Conservation (phyloP, 2,797 vertebrate genomes). For the Oreonectes daqikongensis region DNA sequence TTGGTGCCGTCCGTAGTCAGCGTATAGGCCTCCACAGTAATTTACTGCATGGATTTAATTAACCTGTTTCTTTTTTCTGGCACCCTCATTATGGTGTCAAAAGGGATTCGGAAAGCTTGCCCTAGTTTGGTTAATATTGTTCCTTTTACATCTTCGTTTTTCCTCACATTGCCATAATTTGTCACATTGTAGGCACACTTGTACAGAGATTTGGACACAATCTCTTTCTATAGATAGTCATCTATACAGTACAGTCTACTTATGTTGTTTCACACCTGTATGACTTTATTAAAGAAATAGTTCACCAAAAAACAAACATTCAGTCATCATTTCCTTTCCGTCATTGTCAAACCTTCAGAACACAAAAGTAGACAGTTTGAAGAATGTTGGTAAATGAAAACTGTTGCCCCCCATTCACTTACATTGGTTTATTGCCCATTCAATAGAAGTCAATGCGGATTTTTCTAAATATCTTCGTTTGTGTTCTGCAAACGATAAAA, state of each 20-base stretch:
- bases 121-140: slow-evolving; percentile 62
- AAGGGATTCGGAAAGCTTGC: slow-evolving; percentile 55
- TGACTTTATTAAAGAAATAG: too few species aligned
- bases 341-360: background rate
- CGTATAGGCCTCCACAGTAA: slow-evolving; percentile 44
- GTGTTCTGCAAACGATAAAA: too few species aligned
- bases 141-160: slow-evolving; percentile 44
- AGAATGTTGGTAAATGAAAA: too few species aligned
- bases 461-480: too few species aligned
- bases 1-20: slow-evolving; percentile 55
- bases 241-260: background rate
- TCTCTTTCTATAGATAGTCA: too few species aligned
- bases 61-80: slow-evolving; percentile 69
- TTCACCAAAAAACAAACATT: too few species aligned
- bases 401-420: too few species aligned
- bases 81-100: slow-evolving; percentile 60
- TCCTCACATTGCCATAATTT: slow-evolving; percentile 39
- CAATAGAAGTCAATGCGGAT: too few species aligned
- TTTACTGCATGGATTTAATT: slow-evolving; percentile 65
- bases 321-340: too few species aligned
- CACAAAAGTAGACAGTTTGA: too few species aligned
- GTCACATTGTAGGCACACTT: slow-evolving; percentile 19
- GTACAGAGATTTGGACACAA: background rate
- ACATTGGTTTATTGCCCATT: too few species aligned
- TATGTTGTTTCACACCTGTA: background rate